Base-by-base conservation (phyloP, 2,113 vertebrate genomes). In the Rafetus swinhoei region DNA sequence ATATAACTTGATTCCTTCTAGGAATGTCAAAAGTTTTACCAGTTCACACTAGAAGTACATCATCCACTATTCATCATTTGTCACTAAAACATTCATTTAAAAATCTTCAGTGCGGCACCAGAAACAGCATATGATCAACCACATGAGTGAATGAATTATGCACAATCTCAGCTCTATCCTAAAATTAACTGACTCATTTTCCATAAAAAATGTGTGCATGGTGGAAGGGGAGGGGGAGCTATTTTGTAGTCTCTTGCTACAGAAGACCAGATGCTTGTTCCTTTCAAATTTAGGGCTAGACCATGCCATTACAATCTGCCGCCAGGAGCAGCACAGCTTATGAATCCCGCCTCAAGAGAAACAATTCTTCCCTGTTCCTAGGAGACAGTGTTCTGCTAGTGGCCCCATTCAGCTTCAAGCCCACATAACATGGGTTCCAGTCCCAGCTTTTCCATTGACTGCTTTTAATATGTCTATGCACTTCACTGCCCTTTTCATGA, bases 391-490 rank as follows among this genome's bases (percentile, higher is more conserved):
- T 39, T 4, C 0, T 2, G 25, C 13, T 87, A 54, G 0, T 0
- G 82, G 45, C 29, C 19, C 6, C 54, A 82, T 21, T 15, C 52
- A 83, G 80, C 1, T 5, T 25, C 39, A 86, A 54, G 57, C 32
- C 2, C 9, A 76, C 29, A 22, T 11, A 55, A 3, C 0, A 0
- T 0, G 1, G 24, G 11, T 54, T 88, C 27, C 65, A 10, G 10
- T 74, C 7, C 21, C 54, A 60, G n/a, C 1, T 85, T 83, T 52
- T 57, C 57, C 25, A 60, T 10, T 0, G 6, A 12, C 18, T 57
- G 12, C 10, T 72, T 14, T 10, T 72, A 84, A 24, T 62, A 74
- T 69, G 69, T 88, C 52, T 35, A 4, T 62, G 16, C 5, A 53
- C 2, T 3, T 89, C 9, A 80, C 8, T 89, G 3, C 9, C 16